Base-by-base conservation (phyloP, 2,888 invertebrate genomes). In the Andrena bicolor region DNA sequence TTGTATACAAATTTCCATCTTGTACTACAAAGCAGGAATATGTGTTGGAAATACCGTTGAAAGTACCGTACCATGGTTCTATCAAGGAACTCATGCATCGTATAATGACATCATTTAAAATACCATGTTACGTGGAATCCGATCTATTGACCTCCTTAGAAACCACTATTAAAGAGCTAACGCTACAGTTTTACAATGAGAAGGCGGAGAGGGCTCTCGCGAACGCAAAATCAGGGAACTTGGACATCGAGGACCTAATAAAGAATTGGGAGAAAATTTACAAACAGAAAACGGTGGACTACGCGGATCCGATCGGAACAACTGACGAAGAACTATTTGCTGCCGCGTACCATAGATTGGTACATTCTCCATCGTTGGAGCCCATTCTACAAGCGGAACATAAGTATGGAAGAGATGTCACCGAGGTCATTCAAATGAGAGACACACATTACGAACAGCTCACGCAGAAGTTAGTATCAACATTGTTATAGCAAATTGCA, bases 311-410 rank as follows among this genome's bases (percentile, higher is more conserved):
- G 76, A 95, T 97, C 80, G 96, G 97, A 61, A 97, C 97, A 0
- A 96, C 97, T 0, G 97, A 98, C 93, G 97, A 98, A 92, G 97
- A 98, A 94, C 95, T 97, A 53, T 98, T 98, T 94, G 97, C 97
- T 2, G 97, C 97, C 2, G 97, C 97, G 28, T 98, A 98, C 93
- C 98, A 98, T 92, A 95, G 95, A 90, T 90, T 96, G 66, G 97
- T 98, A 2, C 98, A 98, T 93, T 98, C 98, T 0, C 97, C 97
- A 0, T 98, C 98, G 0, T 94, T 99, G 30, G 98, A 98, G 92
- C 97, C 97, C 0, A 97, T 99, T 92, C 95, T 99, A 26, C 97
- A 97, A 90, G 96, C 98, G 49, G 99, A 99, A 93, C 97, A 98
- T 91, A 96, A 97, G 16, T 98, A 98, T 93, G 98, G 98, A 0